phyloP scores from a whole-genome alignment of 1,140 invertebrate genomes.

The Zeugodacus cucurbitae region DNA sequence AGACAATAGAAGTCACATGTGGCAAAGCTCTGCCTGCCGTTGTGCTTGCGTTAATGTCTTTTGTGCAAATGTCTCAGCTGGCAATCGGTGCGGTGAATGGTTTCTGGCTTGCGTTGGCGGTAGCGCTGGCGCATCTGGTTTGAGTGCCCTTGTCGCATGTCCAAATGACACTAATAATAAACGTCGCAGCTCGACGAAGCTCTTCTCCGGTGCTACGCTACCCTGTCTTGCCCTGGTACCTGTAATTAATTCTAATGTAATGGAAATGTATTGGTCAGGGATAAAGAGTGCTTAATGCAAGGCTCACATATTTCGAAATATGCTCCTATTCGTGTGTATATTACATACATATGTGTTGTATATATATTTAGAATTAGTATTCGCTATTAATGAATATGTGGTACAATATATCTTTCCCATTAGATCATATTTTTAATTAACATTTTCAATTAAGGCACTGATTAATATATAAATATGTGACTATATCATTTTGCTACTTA shows the following conservation, averaged over 20 bases:
- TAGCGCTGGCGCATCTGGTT: neutral
- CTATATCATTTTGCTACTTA: too few relatives aligned
- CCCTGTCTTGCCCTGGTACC: neutral
- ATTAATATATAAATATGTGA: neutral
- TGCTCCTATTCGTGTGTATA: neutral
- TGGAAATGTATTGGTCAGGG: neutral
- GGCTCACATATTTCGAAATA: neutral
- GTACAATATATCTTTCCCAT: neutral
- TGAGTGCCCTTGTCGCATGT: constrained; percentile 22
- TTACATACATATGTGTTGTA: neutral
- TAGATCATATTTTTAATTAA: neutral
- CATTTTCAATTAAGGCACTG: neutral
- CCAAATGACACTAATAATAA: constrained; percentile 33
- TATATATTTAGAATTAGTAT: neutral
- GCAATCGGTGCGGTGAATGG: neutral
- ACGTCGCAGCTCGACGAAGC: neutral
- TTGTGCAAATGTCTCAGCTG: neutral
- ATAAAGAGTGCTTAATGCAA: neutral
- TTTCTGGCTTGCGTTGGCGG: neutral
- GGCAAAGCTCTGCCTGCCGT: neutral
- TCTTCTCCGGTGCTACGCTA: neutral
- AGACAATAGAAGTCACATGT: constrained; percentile 17
- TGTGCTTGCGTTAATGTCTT: neutral
- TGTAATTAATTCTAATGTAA: constrained; percentile 25
- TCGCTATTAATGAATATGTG: neutral